Percentiles rank a stretch among this genome's conserved stretches.
phyloP scores from a whole-genome alignment of 2,888 invertebrate species.

The Drosophila bunnanda region DNA sequence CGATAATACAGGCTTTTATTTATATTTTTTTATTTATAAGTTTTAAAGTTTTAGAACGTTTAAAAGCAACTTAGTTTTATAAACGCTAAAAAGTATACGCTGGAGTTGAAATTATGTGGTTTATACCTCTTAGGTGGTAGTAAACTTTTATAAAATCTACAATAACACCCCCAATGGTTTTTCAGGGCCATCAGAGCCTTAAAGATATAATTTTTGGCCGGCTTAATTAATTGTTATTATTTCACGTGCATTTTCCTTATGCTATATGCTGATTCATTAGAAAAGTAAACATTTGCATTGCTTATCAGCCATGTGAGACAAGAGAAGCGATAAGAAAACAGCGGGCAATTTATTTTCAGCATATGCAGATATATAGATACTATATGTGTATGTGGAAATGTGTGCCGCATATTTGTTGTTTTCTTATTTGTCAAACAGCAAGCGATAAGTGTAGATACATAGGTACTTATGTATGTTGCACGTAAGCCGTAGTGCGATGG shows the following conservation, averaged over 20 bases:
- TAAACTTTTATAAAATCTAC: background rate
- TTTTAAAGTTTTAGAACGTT: too few relatives aligned
- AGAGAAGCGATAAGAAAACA: constrained; percentile 25
- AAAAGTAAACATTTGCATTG: constrained; percentile 25
- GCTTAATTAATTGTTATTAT: background rate
- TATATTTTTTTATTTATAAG: too few relatives aligned
- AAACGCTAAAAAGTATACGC: background rate
- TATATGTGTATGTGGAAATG: background rate
- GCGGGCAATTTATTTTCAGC: constrained; percentile 4
- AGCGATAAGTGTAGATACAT: constrained; percentile 15
- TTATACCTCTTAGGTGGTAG: too few relatives aligned
- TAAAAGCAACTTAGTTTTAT: background rate
- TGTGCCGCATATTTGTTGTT: constrained; percentile 23
- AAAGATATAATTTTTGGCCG: background rate
- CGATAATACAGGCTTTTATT: too few relatives aligned
- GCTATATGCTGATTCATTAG: constrained; percentile 5
- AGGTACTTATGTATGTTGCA: background rate
- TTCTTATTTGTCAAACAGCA: constrained; percentile 16
- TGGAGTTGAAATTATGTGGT: background rate
- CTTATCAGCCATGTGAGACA: constrained; percentile 9
- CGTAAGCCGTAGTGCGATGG: constrained; percentile 7
- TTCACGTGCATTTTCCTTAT: background rate
- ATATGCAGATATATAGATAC: constrained; percentile 3
- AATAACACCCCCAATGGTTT: background rate
- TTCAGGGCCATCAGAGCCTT: background rate